These are phyloP conservation scores for Sarcophaga subvicina DNA, from an alignment of 2,888 invertebrate species.

Conservation along the genomic window DNA sequence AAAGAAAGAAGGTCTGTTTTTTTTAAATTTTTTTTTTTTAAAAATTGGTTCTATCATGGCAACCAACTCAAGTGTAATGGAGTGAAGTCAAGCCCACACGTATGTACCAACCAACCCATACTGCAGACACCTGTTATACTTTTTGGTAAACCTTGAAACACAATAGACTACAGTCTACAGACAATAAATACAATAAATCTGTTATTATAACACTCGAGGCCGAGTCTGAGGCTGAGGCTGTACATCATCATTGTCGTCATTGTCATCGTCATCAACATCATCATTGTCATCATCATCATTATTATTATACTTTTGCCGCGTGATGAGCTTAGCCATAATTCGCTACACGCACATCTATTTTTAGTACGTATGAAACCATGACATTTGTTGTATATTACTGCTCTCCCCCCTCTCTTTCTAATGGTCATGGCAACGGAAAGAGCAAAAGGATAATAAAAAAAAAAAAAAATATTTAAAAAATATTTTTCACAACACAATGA, in stretches of 20 bases:
- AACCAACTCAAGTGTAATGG: constrained; percentile 50
- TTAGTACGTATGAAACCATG: background rate
- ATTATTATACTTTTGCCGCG: constrained; percentile 6
- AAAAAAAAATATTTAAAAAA: background rate
- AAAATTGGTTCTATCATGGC: constrained; percentile 48
- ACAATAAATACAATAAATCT: constrained; percentile 19
- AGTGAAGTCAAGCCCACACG: constrained; percentile 14
- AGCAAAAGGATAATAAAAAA: background rate
- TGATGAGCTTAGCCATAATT: background rate
- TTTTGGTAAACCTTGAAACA: background rate
- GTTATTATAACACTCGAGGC: constrained; percentile 33
- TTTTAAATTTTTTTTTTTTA: background rate
- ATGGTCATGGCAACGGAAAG: constrained; percentile 12
- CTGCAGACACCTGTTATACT: background rate
- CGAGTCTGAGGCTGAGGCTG: background rate
- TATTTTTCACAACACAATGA: background rate
- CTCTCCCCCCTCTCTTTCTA: background rate
- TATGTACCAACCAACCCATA: background rate
- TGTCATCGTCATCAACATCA: background rate
- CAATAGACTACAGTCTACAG: background rate
- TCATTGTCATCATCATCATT: background rate
- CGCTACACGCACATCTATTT: background rate
- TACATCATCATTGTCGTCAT: constrained; percentile 5
- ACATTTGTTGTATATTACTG: background rate
- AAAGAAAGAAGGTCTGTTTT: background rate